These are phyloP conservation scores for Stenodema calcarata DNA, from an alignment of 2,888 invertebrate species.

Conservation along the genomic window DNA sequence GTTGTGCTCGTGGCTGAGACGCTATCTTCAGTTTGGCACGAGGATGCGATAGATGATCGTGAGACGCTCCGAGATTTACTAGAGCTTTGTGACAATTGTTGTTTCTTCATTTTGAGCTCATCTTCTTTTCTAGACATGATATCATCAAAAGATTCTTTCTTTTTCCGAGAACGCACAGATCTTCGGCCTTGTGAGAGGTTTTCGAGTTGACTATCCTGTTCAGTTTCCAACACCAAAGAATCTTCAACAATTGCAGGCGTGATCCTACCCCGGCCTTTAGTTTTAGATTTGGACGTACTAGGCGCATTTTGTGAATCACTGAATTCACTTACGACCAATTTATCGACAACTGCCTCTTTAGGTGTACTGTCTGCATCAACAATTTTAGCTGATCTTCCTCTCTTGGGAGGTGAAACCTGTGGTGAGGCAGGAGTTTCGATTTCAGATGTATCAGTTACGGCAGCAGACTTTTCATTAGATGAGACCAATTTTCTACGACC, in stretches of 20 bases:
- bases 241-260: neutral
- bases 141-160: slow-evolving; percentile 33
- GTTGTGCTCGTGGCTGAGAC: neutral
- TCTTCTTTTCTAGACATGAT: slow-evolving; percentile 18
- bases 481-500: neutral
- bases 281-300: neutral
- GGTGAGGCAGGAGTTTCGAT: neutral
- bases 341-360: neutral
- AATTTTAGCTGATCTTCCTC: neutral
- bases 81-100: neutral
- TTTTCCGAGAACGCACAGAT: slow-evolving; percentile 5
- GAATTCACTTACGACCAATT: too few relatives aligned
- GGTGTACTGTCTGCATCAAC: neutral
- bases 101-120: slow-evolving; percentile 11
- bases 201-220: neutral
- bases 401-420: neutral
- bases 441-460: neutral
- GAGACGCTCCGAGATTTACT: neutral
- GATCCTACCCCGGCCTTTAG: neutral
- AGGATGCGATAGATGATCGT: neutral
- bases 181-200: slow-evolving; percentile 14
- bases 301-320: neutral
- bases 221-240: neutral
- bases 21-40: neutral
- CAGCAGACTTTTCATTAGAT: neutral